A percentile compares a stretch with the other conserved stretches of the same genome.
Evolutionary conservation across 1,140 invertebrate species (phyloP).

Genomic region (Ericerus pela): DNA sequence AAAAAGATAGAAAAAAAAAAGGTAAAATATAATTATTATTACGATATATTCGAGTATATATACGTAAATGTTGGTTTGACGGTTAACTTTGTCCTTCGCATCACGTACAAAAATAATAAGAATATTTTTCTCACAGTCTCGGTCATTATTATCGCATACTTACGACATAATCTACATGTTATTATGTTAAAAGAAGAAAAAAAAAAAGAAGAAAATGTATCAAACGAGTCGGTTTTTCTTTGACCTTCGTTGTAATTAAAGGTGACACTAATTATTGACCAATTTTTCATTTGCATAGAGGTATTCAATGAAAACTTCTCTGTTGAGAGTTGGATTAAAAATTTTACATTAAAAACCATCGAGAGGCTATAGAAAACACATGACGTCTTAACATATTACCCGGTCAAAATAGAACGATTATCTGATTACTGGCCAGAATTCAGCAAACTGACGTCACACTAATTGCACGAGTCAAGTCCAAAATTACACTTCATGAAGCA

Average conservation of each 20-base stretch:
- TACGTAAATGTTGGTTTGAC: not conserved
- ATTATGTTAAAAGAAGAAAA: not conserved
- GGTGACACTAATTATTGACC: slow-evolving; percentile 4
- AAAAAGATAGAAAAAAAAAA: too few relatives aligned
- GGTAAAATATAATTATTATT: slow-evolving; percentile 4
- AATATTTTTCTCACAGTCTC: slow-evolving; percentile 11
- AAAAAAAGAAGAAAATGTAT: slow-evolving; percentile 9
- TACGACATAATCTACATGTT: slow-evolving; percentile 11
- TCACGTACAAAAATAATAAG: not conserved
- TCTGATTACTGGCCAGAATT: too few relatives aligned
- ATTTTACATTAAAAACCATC: too few relatives aligned
- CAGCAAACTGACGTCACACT: too few relatives aligned
- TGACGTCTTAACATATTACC: too few relatives aligned
- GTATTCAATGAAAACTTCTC: too few relatives aligned
- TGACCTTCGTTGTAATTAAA: slow-evolving; percentile 8
- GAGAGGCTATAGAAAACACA: too few relatives aligned
- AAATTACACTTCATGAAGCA: too few relatives aligned
- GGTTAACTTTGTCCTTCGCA: slow-evolving; percentile 8
- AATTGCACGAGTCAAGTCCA: too few relatives aligned
- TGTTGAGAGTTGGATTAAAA: too few relatives aligned
- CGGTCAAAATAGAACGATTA: too few relatives aligned
- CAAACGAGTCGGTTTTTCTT: not conserved
- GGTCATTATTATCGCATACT: slow-evolving; percentile 9
- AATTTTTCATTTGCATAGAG: too few relatives aligned
- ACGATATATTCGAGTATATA: not conserved